Conservation (phyloP, 2,888 invertebrate genomes). For the Agonopterix alstromeriana region DNA sequence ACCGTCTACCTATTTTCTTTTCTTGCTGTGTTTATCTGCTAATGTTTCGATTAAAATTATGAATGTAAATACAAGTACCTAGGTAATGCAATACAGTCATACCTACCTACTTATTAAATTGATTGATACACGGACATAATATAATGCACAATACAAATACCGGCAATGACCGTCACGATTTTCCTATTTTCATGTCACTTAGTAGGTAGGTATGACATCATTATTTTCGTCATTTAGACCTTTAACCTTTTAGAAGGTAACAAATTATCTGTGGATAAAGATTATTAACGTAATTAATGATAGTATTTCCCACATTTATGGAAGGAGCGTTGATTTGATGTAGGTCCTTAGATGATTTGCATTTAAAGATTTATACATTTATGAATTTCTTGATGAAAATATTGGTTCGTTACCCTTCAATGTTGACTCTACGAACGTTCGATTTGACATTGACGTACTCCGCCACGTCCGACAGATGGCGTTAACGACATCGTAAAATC, state of each 20-base stretch:
- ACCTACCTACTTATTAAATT: not conserved
- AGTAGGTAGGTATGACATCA: constrained; percentile 29
- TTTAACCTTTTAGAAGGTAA: constrained; percentile 26
- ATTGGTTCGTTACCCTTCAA: no score
- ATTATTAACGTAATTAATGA: not conserved
- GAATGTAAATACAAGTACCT: not conserved
- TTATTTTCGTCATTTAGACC: constrained; percentile 27
- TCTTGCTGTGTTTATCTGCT: not conserved
- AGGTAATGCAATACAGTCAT: not conserved
- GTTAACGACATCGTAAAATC: constrained; percentile 14
- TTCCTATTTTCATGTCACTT: not conserved
- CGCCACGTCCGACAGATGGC: constrained; percentile 14
- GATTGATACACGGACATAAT: not conserved
- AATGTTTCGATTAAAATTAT: no score
- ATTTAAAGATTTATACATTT: no score
- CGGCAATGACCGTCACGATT: not conserved
- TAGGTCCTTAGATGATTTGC: no score
- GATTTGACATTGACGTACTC: constrained; percentile 4
- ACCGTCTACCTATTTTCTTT: not conserved
- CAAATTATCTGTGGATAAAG: constrained; percentile 14
- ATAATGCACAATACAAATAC: not conserved
- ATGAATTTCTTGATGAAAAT: not conserved
- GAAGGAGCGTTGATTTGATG: no score
- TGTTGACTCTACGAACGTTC: not conserved
- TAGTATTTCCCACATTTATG: no score